Base-by-base conservation (phyloP, 2,113 vertebrate species). In the Colossoma macropomum region DNA sequence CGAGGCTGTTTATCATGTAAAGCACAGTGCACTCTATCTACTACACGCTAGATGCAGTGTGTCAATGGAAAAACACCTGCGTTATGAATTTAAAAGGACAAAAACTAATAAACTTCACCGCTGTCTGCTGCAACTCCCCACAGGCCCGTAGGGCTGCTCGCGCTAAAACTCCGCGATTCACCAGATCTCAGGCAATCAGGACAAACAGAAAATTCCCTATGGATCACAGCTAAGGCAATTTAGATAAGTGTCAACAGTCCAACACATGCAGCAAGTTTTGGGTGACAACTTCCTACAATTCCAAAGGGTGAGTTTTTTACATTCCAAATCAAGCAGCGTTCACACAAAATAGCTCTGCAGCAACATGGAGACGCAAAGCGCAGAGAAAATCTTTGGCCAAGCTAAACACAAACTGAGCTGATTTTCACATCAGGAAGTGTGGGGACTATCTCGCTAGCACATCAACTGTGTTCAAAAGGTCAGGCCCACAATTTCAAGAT, bases 401-500 rank as follows among this genome's bases (percentile, higher is more conserved):
- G 28, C 65, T 32, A 77, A 83, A 84, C 66, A 62, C 78, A 78
- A 63, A 80, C 28, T 3, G 17, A 45, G 62, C 65, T 78, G 28
- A 84, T 86, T 86, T 68, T 72, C 75, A 74, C 70, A 79, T 71
- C 11, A 81, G 69, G 79, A 81, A 81, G 69, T 63, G 38, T 50
- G 69, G 25, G 45, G 73, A 77, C 56, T 81, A 73, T 73, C 79
- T 59, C 12, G 23, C 52, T 32, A 68, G 38, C 75, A 75, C 70
- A 72, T 70, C 74, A 25, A 34, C 69, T 27, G 34, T 21, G 69
- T 54, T 91, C 85, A 82, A 85, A 89, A 93, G 91, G 93, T 92
- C 91, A 92, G 91, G 80, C 87, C 66, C 84, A 80, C 84, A 82
- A 88, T 87, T 90, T 85, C 83, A 87, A 87, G 87, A 86, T 89